Evolutionary conservation across 2,797 vertebrate species (phyloP), one percentile per base, ranked within the genome.

Genomic region (Xenentodon cancila): DNA sequence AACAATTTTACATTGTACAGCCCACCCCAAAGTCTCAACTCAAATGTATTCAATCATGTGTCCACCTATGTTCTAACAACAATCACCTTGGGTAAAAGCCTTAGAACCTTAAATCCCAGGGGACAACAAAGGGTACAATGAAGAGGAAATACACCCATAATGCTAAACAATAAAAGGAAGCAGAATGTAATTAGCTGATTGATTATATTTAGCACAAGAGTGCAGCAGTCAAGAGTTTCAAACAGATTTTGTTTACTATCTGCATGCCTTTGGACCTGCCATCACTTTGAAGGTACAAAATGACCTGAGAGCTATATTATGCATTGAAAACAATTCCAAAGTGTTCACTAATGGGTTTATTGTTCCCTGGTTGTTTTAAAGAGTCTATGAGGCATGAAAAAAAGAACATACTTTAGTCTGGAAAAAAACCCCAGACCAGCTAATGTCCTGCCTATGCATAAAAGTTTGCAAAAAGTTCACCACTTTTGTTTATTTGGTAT

Each of bases 161-260:
- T 11, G 48, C 50, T 54, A 13, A 75, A 91, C 85, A 89, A 90
- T 90, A 13, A 76, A 62, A 64, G 87, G 84, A 87, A 88, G 74
- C 46, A 57, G 27, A 52, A 73, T 70, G 57, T 74, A 30, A 77
- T 80, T 78, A 27, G 60, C 52, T 82, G 51, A 75, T 77, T 81
- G 72, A 83, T 64, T 70, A 72, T 18, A 77, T 65, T 60, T 60
- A 61, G 49, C 53, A 79, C 51, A 49, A 52, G 55, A 72, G 63
- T 48, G 48, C 27, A 53, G 20, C 22, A 48, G 49, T 77, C 50
- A 80, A 74, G 56, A 47, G 75, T 77, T 75, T 64, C 65, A 69
- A 40, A 56, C 49, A 49, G 59, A 52, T 16, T 27, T 21, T 63
- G 71, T 84, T 74, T 59, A 67, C 43, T 40, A 66, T 71, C 27